Evolutionary conservation across 1,140 invertebrate genomes (phyloP).

Genomic region (Atopsyche davidsoni): DNA sequence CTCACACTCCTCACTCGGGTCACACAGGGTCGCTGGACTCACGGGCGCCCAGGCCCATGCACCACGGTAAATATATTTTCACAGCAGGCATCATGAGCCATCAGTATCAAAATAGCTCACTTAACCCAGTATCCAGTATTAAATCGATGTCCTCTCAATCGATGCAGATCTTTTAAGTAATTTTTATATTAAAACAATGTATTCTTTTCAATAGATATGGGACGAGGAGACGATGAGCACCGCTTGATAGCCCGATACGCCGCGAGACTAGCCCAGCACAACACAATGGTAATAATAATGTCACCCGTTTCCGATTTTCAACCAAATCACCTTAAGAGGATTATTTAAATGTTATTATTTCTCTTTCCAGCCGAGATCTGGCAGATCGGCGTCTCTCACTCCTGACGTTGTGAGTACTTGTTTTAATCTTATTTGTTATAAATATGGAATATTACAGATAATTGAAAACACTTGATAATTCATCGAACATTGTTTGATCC

Average conservation of each 20-base stretch:
- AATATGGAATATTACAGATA: neutral
- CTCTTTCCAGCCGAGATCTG: conserved; percentile 47
- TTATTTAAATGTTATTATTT: conserved; percentile 33
- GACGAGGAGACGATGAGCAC: conserved; percentile 81
- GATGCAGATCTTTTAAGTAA: too few relatives aligned
- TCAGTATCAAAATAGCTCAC: too few relatives aligned
- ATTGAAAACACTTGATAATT: neutral
- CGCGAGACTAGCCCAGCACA: conserved; percentile 85
- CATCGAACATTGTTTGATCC: neutral
- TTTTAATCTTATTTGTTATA: conserved; percentile 9
- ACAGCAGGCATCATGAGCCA: too few relatives aligned
- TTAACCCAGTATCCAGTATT: too few relatives aligned
- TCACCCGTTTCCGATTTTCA: too few relatives aligned
- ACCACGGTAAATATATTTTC: conserved; percentile 40
- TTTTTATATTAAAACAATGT: too few relatives aligned
- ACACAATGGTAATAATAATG: conserved; percentile 78
- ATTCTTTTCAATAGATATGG: conserved; percentile 24
- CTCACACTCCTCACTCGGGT: conserved; percentile 62
- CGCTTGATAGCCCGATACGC: conserved; percentile 93
- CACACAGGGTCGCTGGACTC: conserved; percentile 75
- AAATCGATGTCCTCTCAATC: too few relatives aligned
- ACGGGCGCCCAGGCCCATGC: conserved; percentile 58
- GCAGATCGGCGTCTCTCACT: conserved; percentile 51
- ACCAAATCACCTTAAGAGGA: too few relatives aligned
- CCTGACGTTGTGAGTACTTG: conserved; percentile 37